Evolutionary conservation across 1,140 invertebrate genomes (phyloP).

Genomic region (Drosophila biarmipes): DNA sequence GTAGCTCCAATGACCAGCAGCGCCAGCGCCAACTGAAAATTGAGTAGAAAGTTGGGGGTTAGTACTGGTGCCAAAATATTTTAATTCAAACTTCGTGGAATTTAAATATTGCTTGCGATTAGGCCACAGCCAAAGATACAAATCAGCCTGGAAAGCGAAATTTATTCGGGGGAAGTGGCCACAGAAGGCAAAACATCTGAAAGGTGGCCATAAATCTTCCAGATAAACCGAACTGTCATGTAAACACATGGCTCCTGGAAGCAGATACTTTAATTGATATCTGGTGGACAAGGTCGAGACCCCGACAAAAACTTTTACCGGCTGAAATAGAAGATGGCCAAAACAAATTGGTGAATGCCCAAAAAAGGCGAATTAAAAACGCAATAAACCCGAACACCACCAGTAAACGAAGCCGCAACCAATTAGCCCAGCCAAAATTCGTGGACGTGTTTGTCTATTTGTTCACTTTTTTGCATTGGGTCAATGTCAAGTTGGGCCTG

Average conservation of each 20-base stretch:
- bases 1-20: conserved; percentile 54
- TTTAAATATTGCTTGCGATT: conserved; percentile 14
- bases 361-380: conserved; percentile 73
- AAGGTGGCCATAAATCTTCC: conserved; percentile 20
- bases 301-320: conserved; percentile 63
- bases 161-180: conserved; percentile 15
- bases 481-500: conserved; percentile 73
- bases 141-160: conserved; percentile 27
- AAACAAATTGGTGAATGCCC: conserved; percentile 70
- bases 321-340: conserved; percentile 43
- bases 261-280: conserved; percentile 55
- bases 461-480: conserved; percentile 63
- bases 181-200: conserved; percentile 11
- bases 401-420: conserved; percentile 27
- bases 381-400: conserved; percentile 47
- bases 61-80: conserved; percentile 28
- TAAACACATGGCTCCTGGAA: conserved; percentile 32
- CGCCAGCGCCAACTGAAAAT: conserved; percentile 64
- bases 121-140: conserved; percentile 20
- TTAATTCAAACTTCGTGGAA: conserved; percentile 43
- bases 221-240: conserved; percentile 21
- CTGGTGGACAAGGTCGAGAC: conserved; percentile 58
- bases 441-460: conserved; percentile 59
- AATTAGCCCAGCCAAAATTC: conserved; percentile 64
- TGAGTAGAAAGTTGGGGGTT: conserved; percentile 42